Base-by-base conservation (phyloP, 2,888 invertebrate species). In the Harpalus rufipes region DNA sequence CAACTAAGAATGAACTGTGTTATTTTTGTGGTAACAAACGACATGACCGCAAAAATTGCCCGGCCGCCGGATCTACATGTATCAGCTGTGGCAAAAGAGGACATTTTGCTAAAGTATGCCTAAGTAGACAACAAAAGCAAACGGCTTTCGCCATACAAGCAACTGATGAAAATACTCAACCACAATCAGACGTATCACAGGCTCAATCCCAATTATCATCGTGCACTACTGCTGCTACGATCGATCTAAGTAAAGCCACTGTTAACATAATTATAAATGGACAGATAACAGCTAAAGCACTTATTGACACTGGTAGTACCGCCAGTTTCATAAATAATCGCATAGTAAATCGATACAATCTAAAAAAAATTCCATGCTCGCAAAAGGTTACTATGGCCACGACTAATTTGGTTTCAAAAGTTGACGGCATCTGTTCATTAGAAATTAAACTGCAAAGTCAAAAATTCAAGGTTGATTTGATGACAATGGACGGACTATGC, bases 21-120 rank as follows among this genome's bases (percentile, higher is more conserved):
- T 84, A 44, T 25, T 84, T 76, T 51, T 84, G 84, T 21, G 78
- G 84, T n/a, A 39, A 81, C 58, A 51, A 44, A 21, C 16, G 78
- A 25, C 83, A 78, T 72, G n/a, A 44, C 12, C 76, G 83, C 21
- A 51, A 21, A 12, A 58, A 39, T 44, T 84, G 79, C 25, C 58
- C 84, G 6, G 56, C 84, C n/a, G n/a, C 59, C 14, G 21, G 61
- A 25, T 21, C 79, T 59, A 81, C 39, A 21, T 84, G 59, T 59
- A 12, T n/a, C 25, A 41, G 84, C 56, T n/a, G n/a, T n/a, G 76
- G 39, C 18, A 83, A 83, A 58, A n/a, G 51, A 18, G 76, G 83
- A n/a, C 83, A 83, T 51, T 83, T 83, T 14, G 79, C 74, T 8
- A 76, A 83, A 51, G 74, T 16, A 83, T 79, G 56, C n/a, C 32